phyloP scores from a whole-genome alignment of 2,113 vertebrate genomes.

The Pangasianodon hypophthalmus region DNA sequence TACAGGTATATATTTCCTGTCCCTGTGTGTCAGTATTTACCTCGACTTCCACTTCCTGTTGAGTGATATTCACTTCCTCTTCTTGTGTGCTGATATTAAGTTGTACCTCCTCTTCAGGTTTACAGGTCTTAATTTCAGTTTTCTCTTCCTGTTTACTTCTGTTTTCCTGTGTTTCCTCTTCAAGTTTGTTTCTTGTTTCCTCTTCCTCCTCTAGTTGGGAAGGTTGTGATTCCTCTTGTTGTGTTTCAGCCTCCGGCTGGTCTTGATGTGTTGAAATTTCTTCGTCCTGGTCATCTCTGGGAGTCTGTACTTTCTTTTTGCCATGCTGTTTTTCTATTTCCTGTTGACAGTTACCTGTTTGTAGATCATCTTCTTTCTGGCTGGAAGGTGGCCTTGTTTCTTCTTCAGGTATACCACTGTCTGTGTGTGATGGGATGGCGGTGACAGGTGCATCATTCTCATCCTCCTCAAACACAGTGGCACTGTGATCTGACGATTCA shows the following conservation, averaged over 20 bases:
- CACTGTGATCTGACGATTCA: background rate
- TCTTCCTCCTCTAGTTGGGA: background rate
- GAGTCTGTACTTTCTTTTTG: background rate
- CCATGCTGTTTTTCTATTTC: background rate
- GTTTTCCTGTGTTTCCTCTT: conserved; percentile 12
- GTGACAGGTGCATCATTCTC: background rate
- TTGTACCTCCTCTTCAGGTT: conserved; percentile 14
- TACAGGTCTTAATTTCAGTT: background rate
- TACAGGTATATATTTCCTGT: background rate
- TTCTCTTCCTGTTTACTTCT: conserved; percentile 10
- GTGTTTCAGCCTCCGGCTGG: background rate
- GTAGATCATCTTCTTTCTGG: background rate
- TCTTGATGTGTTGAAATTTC: conserved; percentile 21
- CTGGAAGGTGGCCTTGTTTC: background rate
- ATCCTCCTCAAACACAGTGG: conserved; percentile 36
- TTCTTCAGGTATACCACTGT: conserved; percentile 12
- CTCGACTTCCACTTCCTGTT: conserved; percentile 4
- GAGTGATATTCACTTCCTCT: background rate
- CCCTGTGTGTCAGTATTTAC: background rate
- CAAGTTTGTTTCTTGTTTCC: conserved; percentile 2
- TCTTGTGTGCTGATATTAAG: background rate
- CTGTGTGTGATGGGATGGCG: background rate
- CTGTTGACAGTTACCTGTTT: background rate
- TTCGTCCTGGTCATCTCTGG: background rate
- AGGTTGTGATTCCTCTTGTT: background rate